Base-by-base conservation (phyloP, 2,888 invertebrate genomes). In the Meganola albula region DNA sequence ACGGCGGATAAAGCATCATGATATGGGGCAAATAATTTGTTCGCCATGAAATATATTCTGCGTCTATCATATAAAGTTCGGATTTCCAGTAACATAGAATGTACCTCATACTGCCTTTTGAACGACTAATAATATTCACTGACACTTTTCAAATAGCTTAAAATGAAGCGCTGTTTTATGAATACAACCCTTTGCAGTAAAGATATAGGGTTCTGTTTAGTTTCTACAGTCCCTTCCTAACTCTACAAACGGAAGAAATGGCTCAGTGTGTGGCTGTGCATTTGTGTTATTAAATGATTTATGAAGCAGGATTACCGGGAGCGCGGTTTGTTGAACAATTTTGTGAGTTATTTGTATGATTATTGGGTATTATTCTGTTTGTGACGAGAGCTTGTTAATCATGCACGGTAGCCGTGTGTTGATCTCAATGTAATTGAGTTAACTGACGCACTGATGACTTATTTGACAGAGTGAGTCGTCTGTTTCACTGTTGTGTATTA, bases 241-340 rank as follows among this genome's bases (percentile, higher is more conserved):
- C 60, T 70, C 60, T 39, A 53, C 63, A 57, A 68, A 71, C 80
- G 85, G 83, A 84, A 84, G 83, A 76, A 79, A 75, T 63, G 73
- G 79, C 80, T 79, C 74, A 75, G 78, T 77, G 82, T 82, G 83
- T 78, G 82, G 79, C 78, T 80, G 70, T 76, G 75, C 79, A 74
- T 82, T 84, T 78, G 78, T 80, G 84, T 83, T 84, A 85, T 84
- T 83, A 84, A 83, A 84, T 84, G 85, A 84, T 85, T 85, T 83
- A 85, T 85, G 79, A 74, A 71, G 65, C 69, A 73, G 82, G 79
- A 84, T 84, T 78, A 78, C 74, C 36, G 58, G 51, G 58, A 61
- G 51, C 44, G 57, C 44, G 48, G 44, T 44, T 48, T 53, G 64
- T 51, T 49, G 52, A 54, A 58, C 60, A 53, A 74, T 62, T 72